Evolutionary conservation across 1,140 invertebrate species (phyloP), one percentile per base, ranked within the genome.

Genomic region (Eufriesea mexicana): DNA sequence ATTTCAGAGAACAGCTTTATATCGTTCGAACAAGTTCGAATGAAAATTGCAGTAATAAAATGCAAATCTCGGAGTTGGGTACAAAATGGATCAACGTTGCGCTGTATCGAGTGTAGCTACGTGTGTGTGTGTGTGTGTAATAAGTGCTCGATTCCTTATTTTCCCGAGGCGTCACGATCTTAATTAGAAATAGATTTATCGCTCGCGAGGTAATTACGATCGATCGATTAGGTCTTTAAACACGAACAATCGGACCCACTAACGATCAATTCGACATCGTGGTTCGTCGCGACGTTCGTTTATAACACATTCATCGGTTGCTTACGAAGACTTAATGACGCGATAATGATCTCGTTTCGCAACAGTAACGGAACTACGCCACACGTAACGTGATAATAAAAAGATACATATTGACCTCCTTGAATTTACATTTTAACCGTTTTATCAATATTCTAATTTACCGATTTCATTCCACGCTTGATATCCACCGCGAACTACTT

Each of bases 151-250:
- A 23, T 55, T 72, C 49, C 18, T 47, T 6, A 72, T 72, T 72
- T 72, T 55, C 49, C 28, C 10, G 8, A 68, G 66, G 20, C 42
- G 66, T 68, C 66, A 72, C 70, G 70, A 20, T 23, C 51, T 72
- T 72, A 72, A 57, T 72, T 72, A 72, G 51, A 55, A 72, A 72
- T 55, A 28, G 51, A 72, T 72, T 42, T 55, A 72, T 72, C 20
- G 70, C 20, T 47, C 42, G 23, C 23, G 18, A 20, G 47, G 10
- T 72, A 72, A 72, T 55, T 72, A 72, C 70, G 51, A 35, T 42
- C 25, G 49, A 55, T 42, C 70, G 70, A 72, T 72, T 55, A 42
- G 51, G 70, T 42, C 23, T 55, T 54, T 55, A 72, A 72, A 51
- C 51, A n/a, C 35, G 49, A 72, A 55, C 49, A 55, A 72, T 72